phyloP scores from a whole-genome alignment of 1,140 invertebrate species.

The Choristoneura fumiferana region DNA sequence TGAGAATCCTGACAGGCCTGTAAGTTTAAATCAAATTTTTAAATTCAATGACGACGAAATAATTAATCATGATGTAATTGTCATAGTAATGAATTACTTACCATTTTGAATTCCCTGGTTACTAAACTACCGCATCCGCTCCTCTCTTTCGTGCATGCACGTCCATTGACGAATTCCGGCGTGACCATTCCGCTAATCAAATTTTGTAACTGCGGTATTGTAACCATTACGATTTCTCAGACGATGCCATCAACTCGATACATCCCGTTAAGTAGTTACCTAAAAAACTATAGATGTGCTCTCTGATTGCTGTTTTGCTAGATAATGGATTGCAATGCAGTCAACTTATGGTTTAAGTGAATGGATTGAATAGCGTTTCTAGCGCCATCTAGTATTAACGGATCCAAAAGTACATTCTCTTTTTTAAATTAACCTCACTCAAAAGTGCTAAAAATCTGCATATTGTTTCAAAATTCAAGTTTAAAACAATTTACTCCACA shows the following conservation, averaged over 20 bases:
- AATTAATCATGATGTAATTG: neutral
- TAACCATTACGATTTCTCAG: conserved; percentile 69
- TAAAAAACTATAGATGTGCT: conserved; percentile 20
- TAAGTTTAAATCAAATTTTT: no score
- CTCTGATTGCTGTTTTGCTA: conserved; percentile 15
- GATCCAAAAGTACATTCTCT: no score
- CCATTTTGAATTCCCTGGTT: no score
- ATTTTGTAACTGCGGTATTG: conserved; percentile 77
- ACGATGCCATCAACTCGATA: conserved; percentile 60
- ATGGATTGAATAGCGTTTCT: neutral
- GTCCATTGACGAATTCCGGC: conserved; percentile 65
- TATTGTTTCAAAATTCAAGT: no score
- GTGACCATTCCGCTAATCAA: conserved; percentile 76
- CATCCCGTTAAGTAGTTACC: conserved; percentile 65
- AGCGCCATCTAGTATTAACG: neutral
- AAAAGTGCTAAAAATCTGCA: no score
- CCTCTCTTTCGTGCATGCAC: conserved; percentile 12
- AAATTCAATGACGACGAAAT: neutral
- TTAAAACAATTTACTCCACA: no score
- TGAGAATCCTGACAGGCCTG: no score
- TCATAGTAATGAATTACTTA: no score
- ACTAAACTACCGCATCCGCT: conserved; percentile 33
- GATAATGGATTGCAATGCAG: conserved; percentile 11
- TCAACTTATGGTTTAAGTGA: neutral
- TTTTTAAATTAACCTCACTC: no score